Percentiles rank a stretch among this genome's conserved stretches.
Evolutionary conservation across 1,140 invertebrate species (phyloP).

Genomic region (Halictus rubicundus): DNA sequence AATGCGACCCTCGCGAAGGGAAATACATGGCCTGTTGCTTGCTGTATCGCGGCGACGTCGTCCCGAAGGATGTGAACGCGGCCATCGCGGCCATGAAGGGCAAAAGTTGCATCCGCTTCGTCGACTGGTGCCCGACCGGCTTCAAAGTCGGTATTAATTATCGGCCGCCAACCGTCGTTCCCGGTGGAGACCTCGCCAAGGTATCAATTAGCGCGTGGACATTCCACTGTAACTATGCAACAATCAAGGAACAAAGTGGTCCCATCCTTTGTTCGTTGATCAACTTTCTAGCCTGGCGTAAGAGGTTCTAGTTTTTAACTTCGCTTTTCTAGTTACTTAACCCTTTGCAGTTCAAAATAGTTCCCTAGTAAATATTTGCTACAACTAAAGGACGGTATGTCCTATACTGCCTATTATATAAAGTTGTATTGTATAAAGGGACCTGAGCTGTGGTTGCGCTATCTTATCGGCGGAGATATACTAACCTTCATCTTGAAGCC

Average conservation of each 20-base stretch:
- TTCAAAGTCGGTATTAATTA: constrained; percentile 89
- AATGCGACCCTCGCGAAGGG: constrained; percentile 60
- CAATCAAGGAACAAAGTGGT: background rate
- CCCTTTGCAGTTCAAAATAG: too few species aligned
- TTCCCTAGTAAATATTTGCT: too few species aligned
- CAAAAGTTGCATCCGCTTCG: constrained; percentile 77
- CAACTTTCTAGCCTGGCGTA: too few species aligned
- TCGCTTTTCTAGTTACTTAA: too few species aligned
- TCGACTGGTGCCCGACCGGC: constrained; percentile 87
- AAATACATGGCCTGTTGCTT: constrained; percentile 88
- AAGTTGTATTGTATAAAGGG: too few species aligned
- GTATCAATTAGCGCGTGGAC: constrained; percentile 33
- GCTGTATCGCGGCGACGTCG: constrained; percentile 58
- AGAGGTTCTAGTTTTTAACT: too few species aligned
- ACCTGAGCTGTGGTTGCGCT: too few species aligned
- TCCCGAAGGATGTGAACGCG: constrained; percentile 85
- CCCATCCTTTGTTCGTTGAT: background rate
- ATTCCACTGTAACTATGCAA: background rate
- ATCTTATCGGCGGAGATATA: too few species aligned
- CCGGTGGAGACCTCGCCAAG: constrained; percentile 74
- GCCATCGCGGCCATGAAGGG: constrained; percentile 77
- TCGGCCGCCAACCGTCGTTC: constrained; percentile 87
- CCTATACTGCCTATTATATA: too few species aligned
- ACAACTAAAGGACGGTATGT: too few species aligned
- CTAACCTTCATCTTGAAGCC: too few species aligned